Base-by-base conservation (phyloP, 1,140 invertebrate genomes). In the Colletes gigas region DNA sequence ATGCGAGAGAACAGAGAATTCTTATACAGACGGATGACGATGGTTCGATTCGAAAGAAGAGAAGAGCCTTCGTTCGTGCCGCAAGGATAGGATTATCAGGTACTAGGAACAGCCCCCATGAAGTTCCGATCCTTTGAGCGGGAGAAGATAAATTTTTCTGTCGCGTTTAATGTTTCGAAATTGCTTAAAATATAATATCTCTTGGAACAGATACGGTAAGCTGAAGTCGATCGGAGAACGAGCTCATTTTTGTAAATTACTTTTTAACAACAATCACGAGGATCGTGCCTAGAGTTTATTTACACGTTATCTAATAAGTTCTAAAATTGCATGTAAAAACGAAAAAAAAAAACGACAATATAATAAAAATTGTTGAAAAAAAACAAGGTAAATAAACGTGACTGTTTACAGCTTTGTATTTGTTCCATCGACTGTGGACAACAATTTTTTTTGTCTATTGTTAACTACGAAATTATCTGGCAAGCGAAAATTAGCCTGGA, bases 21-120 rank as follows among this genome's bases (percentile, higher is more conserved):
- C 5, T 30, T 30, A 55, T 10, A 50, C 50, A 59, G 19, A 52
- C 10, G 12, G 10, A 70, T 55, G 52, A 21, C n/a, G 17, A 21
- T 59, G 60, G 12, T 62, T 44, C 21, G 15, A 39, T 66, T 63
- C 30, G 14, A 65, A 62, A 50, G 55, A 60, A 54, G 57, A 68
- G 57, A 72, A 84, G 54, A 67, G 66, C 62, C n/a, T 67, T 67
- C 19, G 69, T 82, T 87, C 82, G 85, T 84, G 83, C 85, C 87
- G 86, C 90, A 88, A 88, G 89, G 90, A 91, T 89, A 89, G 90
- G 90, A 91, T 89, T 88, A 90, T 92, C 91, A 92, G 91, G 91
- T 92, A 92, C 91, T 88, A 92, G 90, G 90, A 92, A 91, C 91
- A 91, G 90, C 77, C 90, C 90, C 83, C 52, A 81, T 65, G 67